Percentiles rank a stretch among this genome's conserved stretches.
Conservation (phyloP, 2,113 vertebrate species). For the Oreochromis spilurus region DNA sequence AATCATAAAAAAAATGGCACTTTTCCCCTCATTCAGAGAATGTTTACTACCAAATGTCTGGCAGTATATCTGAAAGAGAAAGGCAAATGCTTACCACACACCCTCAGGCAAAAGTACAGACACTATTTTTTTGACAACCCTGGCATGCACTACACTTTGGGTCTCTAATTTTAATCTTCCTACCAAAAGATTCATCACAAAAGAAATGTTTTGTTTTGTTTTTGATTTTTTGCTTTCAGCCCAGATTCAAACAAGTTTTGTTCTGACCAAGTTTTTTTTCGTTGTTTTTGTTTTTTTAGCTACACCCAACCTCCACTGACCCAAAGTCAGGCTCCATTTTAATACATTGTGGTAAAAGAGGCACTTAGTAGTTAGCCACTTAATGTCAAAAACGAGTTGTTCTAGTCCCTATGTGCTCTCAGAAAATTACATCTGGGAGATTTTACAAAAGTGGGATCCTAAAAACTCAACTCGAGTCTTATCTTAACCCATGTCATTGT, state of each 20-base stretch:
- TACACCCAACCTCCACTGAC: neutral
- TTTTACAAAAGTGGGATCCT: constrained; percentile 73
- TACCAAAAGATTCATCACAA: constrained; percentile 37
- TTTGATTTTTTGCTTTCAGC: constrained; percentile 32
- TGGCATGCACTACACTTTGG: constrained; percentile 63
- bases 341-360: constrained; percentile 71
- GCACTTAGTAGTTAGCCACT: constrained; percentile 90
- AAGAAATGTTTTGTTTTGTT: neutral
- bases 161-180: constrained; percentile 40
- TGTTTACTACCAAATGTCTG: constrained; percentile 22
- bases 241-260: constrained; percentile 12
- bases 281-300: neutral
- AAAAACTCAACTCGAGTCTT: constrained; percentile 56
- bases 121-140: constrained; percentile 46
- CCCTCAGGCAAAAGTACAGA: constrained; percentile 54
- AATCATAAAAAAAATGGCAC: constrained; percentile 51
- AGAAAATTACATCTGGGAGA: constrained; percentile 47
- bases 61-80: constrained; percentile 64
- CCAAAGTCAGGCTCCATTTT: constrained; percentile 29
- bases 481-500: neutral
- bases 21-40: constrained; percentile 34
- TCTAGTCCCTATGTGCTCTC: constrained; percentile 63
- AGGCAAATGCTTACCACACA: constrained; percentile 58
- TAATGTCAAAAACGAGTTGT: constrained; percentile 64
- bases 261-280: neutral